Percentiles rank a stretch among this genome's conserved stretches.
These are phyloP conservation scores for Stenchaetothrips biformis DNA, from an alignment of 2,888 invertebrate species.

Conservation along the genomic window DNA sequence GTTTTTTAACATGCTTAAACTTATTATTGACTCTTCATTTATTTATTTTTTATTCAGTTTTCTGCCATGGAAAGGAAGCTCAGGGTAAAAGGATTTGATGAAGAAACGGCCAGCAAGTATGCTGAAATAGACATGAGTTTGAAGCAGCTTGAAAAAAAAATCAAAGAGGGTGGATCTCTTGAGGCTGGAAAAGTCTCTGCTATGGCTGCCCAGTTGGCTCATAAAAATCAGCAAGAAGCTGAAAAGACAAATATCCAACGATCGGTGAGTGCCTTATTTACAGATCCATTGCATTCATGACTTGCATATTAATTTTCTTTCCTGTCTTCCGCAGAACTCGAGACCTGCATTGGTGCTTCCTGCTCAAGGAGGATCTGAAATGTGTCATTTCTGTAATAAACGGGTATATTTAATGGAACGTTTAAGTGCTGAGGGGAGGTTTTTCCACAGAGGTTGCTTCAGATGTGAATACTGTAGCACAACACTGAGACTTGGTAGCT, in stretches of 20 bases:
- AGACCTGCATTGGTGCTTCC: slow-evolving; percentile 58
- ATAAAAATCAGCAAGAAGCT: slow-evolving; percentile 52
- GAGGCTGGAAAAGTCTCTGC: slow-evolving; percentile 77
- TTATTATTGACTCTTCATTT: slow-evolving; percentile 25
- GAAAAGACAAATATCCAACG: slow-evolving; percentile 49
- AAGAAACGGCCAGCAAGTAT: slow-evolving; percentile 58
- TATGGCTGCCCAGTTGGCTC: slow-evolving; percentile 73
- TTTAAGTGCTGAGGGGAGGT: slow-evolving; percentile 81
- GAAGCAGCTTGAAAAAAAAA: slow-evolving; percentile 64
- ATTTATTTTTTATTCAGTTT: slow-evolving; percentile 48
- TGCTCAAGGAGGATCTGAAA: slow-evolving; percentile 64
- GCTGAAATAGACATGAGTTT: slow-evolving; percentile 68
- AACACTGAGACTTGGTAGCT: slow-evolving; percentile 70
- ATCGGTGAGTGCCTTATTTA: slow-evolving; percentile 49
- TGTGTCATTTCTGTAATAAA: slow-evolving; percentile 83
- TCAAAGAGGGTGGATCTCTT: slow-evolving; percentile 70
- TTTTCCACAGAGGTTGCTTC: slow-evolving; percentile 89
- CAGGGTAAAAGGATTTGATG: slow-evolving; percentile 52
- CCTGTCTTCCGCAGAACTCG: slow-evolving; percentile 49
- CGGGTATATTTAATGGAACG: slow-evolving; percentile 92
- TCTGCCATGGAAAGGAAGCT: slow-evolving; percentile 62
- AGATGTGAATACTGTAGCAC: slow-evolving; percentile 89
- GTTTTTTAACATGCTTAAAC: neutral
- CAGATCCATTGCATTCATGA: neutral
- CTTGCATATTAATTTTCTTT: slow-evolving; percentile 26